Base-by-base conservation (phyloP, 2,888 invertebrate genomes). In the Macaria liturata region DNA sequence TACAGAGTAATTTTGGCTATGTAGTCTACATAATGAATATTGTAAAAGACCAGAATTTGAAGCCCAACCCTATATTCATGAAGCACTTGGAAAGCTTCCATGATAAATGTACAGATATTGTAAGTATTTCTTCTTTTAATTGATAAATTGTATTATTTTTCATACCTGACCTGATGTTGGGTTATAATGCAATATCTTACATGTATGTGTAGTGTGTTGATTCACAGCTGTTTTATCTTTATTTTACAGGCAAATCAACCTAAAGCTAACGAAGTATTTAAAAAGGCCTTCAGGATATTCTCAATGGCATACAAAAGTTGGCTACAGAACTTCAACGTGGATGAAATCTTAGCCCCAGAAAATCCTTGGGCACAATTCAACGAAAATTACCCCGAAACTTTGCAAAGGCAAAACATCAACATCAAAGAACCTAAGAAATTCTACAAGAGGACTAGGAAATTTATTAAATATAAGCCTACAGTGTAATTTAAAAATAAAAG, bases 321-420 rank as follows among this genome's bases (percentile, higher is more conserved):
- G 91, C 66, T 90, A 39, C 81, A 80, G 56, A 77, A 86, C 7
- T 75, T 92, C 6, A 78, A 93, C 69, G 70, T 88, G 48, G 86
- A 91, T 59, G 83, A 91, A 52, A 80, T 75, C 3, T 67, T 88
- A 46, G 77, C 80, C 68, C 64, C 72, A 47, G 88, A 91, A 62
- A 93, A 95, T 72, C 95, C 95, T 3, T 95, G 95, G 94, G 83
- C 93, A 47, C 95, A 95, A 65, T 95, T 92, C 68, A 88, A 89
- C 69, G 80, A 83, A 62, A 68, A 75, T 32, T 83, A 86, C 57
- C 89, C 90, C 46, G 81, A 86, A 52, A 81, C 89, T 51, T 51
- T 91, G 5, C 92, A 91, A 65, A 78, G 78, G 54, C 72, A 80
- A 51, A 74, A 71, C 40, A 64, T 86, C 7, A 50, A 75, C 49